Conservation (phyloP, 2,888 invertebrate genomes). For the Monopis laevigella region DNA sequence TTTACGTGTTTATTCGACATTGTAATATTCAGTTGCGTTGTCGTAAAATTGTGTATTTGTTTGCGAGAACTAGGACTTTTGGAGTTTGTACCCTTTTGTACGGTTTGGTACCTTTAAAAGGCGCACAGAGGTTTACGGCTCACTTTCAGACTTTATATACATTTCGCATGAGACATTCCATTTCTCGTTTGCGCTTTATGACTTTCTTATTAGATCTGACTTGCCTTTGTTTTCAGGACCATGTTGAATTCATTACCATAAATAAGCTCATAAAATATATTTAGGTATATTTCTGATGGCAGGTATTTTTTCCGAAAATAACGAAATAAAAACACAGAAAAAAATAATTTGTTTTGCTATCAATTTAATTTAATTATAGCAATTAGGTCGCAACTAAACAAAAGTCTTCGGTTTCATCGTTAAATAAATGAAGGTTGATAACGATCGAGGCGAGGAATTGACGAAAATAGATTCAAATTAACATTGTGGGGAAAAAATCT, state of each 20-base stretch:
- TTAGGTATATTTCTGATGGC: too few relatives aligned
- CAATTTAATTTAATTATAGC: too few relatives aligned
- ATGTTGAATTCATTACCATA: neutral
- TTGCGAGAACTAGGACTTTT: slow-evolving; percentile 21
- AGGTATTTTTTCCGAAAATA: too few relatives aligned
- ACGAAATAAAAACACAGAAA: too few relatives aligned
- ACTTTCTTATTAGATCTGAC: slow-evolving; percentile 42
- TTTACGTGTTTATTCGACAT: slow-evolving; percentile 25
- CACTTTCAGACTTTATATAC: slow-evolving; percentile 37
- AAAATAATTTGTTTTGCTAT: too few relatives aligned
- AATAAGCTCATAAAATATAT: slow-evolving; percentile 1
- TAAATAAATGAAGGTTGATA: neutral
- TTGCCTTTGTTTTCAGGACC: slow-evolving; percentile 13
- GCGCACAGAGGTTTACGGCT: slow-evolving; percentile 35
- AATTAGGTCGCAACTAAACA: neutral
- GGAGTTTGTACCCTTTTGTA: slow-evolving; percentile 28
- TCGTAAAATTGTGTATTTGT: slow-evolving; percentile 34
- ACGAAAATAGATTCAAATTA: slow-evolving; percentile 1
- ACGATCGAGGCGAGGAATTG: neutral
- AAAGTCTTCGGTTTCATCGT: neutral
- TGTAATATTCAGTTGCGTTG: slow-evolving; percentile 27
- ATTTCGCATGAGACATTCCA: slow-evolving; percentile 36
- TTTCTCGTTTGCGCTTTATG: slow-evolving; percentile 38
- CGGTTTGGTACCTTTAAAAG: slow-evolving; percentile 30
- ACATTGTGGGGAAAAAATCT: slow-evolving; percentile 1